A percentile compares a stretch with the other conserved stretches of the same genome.
phyloP scores from a whole-genome alignment of 2,888 invertebrate species.

The Desoria tigrina region DNA sequence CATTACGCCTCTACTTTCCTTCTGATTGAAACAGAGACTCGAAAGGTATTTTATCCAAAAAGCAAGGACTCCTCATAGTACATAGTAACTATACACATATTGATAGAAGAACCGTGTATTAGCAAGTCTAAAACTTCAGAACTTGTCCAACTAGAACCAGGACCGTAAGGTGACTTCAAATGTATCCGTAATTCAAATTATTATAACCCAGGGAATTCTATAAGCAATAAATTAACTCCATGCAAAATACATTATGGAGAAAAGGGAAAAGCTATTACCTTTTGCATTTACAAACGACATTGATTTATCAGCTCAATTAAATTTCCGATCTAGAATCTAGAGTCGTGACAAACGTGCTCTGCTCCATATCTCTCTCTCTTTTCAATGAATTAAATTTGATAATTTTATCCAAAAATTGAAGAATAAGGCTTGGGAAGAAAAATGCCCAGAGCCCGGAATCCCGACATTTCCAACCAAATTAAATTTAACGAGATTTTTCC shows the following conservation, averaged over 20 bases:
- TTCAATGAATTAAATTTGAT: constrained; percentile 11
- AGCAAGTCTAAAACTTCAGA: too few species aligned
- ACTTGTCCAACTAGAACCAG: too few species aligned
- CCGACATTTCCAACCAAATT: too few species aligned
- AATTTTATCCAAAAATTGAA: constrained; percentile 11
- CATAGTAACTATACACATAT: too few species aligned
- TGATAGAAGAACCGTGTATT: too few species aligned
- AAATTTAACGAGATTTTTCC: too few species aligned
- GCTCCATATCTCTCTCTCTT: constrained; percentile 6
- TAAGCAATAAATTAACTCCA: background rate
- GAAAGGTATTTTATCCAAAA: too few species aligned
- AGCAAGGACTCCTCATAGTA: too few species aligned
- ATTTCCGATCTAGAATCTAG: constrained; percentile 12
- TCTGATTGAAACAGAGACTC: too few species aligned
- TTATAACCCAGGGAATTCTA: constrained; percentile 10
- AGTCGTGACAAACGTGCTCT: constrained; percentile 4
- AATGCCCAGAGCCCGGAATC: too few species aligned
- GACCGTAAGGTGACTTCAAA: too few species aligned
- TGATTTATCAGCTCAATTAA: constrained; percentile 30
- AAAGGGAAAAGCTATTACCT: constrained; percentile 4
- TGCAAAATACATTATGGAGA: constrained; percentile 8
- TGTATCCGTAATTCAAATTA: background rate
- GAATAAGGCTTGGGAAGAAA: too few species aligned
- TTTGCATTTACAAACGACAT: constrained; percentile 17
- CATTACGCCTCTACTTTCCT: background rate